Conservation (phyloP, 2,113 vertebrate species). For the Lagopus muta region DNA sequence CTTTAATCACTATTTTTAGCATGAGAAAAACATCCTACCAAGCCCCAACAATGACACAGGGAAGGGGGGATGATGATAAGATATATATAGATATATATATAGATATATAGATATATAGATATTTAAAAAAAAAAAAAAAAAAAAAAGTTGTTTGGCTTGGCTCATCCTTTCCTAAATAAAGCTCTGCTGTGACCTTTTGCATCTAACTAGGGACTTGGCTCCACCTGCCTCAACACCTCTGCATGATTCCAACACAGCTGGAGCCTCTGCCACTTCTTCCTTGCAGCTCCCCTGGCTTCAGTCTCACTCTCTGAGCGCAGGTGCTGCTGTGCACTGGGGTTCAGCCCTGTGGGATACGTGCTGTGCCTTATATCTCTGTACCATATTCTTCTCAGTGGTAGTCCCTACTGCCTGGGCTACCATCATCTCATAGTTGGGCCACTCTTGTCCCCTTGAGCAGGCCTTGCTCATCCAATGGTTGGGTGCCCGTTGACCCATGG, state of each 20-base stretch:
- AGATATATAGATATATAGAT: too few species aligned
- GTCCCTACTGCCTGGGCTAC: too few species aligned
- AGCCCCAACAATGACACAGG: background rate
- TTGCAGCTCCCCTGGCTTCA: fast-evolving
- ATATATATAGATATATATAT: too few species aligned
- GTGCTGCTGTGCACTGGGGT: background rate
- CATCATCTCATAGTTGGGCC: background rate
- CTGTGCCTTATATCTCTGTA: background rate
- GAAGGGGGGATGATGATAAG: too few species aligned
- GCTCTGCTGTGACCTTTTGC: background rate
- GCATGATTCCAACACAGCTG: background rate
- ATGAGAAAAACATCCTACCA: background rate
- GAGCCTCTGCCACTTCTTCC: background rate
- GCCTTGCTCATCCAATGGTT: background rate
- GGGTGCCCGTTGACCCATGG: background rate
- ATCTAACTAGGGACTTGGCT: background rate
- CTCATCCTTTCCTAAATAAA: background rate
- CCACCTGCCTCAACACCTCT: background rate
- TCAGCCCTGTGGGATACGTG: background rate
- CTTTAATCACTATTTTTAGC: too few species aligned
- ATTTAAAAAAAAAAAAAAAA: too few species aligned
- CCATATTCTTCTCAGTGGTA: background rate
- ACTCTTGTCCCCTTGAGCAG: background rate
- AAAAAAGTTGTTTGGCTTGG: background rate
- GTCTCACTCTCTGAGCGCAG: fast-evolving